Evolutionary conservation across 2,113 vertebrate species (phyloP).

Genomic region (Camelus dromedarius): DNA sequence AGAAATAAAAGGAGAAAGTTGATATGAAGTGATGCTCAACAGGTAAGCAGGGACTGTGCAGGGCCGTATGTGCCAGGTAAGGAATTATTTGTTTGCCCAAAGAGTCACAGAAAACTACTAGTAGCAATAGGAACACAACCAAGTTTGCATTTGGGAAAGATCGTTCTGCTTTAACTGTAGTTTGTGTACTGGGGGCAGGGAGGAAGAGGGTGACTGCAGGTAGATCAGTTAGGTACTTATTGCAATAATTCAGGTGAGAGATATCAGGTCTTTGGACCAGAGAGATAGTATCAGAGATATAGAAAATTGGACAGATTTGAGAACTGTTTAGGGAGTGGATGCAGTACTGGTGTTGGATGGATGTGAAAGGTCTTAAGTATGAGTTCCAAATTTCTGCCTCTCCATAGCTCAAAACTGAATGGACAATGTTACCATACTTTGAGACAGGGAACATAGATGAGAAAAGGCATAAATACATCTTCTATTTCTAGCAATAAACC

Average conservation of each 20-base stretch:
- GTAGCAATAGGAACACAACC: background rate
- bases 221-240: background rate
- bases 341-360: background rate
- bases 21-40: background rate
- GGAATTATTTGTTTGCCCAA: background rate
- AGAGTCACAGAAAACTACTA: background rate
- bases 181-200: background rate
- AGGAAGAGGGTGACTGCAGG: background rate
- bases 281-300: background rate
- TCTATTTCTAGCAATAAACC: background rate
- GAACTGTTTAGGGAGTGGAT: background rate
- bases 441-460: background rate
- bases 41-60: background rate
- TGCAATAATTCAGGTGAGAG: background rate
- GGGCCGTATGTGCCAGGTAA: background rate
- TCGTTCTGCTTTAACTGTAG: background rate
- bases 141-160: background rate
- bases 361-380: background rate
- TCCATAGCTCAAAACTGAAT: background rate
- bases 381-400: background rate
- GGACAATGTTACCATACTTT: background rate
- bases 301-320: background rate
- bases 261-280: background rate
- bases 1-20: background rate
- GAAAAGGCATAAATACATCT: background rate